These are phyloP conservation scores for Drosophila malerkotliana DNA, from an alignment of 1,140 invertebrate genomes.

Conservation along the genomic window DNA sequence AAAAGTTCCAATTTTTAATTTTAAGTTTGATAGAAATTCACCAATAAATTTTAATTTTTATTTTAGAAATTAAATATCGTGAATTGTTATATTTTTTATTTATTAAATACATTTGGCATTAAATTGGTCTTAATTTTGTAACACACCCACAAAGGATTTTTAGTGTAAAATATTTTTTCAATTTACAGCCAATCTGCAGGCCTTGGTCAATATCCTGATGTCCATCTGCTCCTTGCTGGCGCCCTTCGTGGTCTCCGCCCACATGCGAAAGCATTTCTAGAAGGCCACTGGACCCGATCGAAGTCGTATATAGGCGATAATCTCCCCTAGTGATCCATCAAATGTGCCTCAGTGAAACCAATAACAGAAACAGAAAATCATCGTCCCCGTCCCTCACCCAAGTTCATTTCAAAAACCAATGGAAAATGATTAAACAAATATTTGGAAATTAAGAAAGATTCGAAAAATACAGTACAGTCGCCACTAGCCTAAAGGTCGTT, in stretches of 20 bases:
- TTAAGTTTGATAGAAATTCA: neutral
- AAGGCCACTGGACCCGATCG: conserved; percentile 25
- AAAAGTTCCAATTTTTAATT: neutral
- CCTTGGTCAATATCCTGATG: conserved; percentile 50
- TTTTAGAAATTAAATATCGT: neutral
- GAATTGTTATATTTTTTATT: neutral
- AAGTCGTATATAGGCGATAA: conserved; percentile 50
- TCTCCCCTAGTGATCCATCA: conserved; percentile 70
- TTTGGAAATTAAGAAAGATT: conserved; percentile 16
- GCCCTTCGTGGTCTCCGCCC: conserved; percentile 61
- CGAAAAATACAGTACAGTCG: conserved; percentile 16
- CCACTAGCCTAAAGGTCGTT: conserved; percentile 64
- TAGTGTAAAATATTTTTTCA: neutral
- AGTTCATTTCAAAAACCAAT: neutral
- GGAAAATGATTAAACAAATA: neutral
- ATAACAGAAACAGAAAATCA: conserved; percentile 38
- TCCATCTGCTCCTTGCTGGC: conserved; percentile 55
- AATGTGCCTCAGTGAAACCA: conserved; percentile 75
- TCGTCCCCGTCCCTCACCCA: conserved; percentile 20
- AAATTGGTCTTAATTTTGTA: neutral
- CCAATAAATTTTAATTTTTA: neutral
- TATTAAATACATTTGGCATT: neutral
- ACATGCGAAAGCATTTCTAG: conserved; percentile 69
- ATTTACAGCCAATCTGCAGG: conserved; percentile 52
- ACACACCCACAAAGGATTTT: neutral